Base-by-base conservation (phyloP, 1,140 invertebrate species). In the Musca domestica region DNA sequence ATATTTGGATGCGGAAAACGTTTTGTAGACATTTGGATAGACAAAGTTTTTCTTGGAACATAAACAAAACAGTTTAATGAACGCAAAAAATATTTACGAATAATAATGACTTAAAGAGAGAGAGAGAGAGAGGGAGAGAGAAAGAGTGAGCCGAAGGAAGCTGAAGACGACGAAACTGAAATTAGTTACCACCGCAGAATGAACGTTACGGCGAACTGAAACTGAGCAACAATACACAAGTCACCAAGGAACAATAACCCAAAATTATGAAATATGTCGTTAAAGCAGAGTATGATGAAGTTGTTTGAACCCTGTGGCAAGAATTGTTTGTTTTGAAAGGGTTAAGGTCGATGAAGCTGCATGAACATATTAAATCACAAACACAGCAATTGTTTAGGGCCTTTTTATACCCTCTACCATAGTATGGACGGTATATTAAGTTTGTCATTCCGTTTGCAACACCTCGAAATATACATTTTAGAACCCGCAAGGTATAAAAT, bases 31-130 rank as follows among this genome's bases (percentile, higher is more conserved):
- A 19, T 30, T 15, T 12, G 27, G 27, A 34, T 61, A 61, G 56
- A 34, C 56, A 61, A 61, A 61, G 27, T 61, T 51, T 51, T 19
- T 22, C 30, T 17, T 17, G 56, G 34, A 61, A 61, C 9, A 34
- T 20, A 61, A 61, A 61, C 27, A 61, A 61, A 61, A 61, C 56
- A 19, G 56, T 61, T 61, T 61, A 61, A 61, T 61, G 56, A 61
- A 61, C 56, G 56, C 10, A 41, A 34, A 15, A 56, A 34, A 61
- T 61, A 34, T 61, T 14, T 27, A 27, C 52, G 25, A 56, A n/a
- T 15, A 7, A 17, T 15, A n/a, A 51, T 17, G n/a, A 17, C 48
- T 20, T 51, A 22, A 17, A 19, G 20, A 9, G 48, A 4, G 34
- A 10, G 34, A 41, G n/a, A n/a, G 48, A 19, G 20, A 9, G 48